Percentiles rank a stretch among this genome's conserved stretches.
phyloP scores from a whole-genome alignment of 2,113 vertebrate genomes.

The Verasper variegatus region DNA sequence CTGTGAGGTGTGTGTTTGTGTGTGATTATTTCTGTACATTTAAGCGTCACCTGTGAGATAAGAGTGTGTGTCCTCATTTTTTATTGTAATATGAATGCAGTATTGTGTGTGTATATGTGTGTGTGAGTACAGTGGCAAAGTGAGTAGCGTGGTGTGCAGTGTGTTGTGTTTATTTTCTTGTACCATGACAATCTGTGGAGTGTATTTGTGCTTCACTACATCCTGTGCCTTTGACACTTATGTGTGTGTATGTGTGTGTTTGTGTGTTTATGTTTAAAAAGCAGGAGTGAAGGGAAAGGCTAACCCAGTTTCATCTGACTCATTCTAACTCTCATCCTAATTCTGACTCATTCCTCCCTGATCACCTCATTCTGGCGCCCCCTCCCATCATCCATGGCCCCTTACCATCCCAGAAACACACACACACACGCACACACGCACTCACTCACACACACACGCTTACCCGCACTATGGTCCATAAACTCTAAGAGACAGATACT shows the following conservation, averaged over 20 bases:
- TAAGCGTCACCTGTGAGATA: background rate
- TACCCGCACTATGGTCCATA: background rate
- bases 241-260: slow-evolving; percentile 32
- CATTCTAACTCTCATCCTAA: slow-evolving; percentile 63
- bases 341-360: slow-evolving; percentile 48
- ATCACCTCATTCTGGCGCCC: slow-evolving; percentile 63
- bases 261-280: slow-evolving; percentile 47
- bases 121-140: slow-evolving; percentile 27
- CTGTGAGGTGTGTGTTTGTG: slow-evolving; percentile 56
- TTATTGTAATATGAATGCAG: slow-evolving; percentile 20
- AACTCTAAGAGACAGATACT: background rate
- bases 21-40: slow-evolving; percentile 26
- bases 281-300: slow-evolving; percentile 74
- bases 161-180: slow-evolving; percentile 21
- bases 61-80: slow-evolving; percentile 47
- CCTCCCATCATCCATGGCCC: slow-evolving; percentile 50
- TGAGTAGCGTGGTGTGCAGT: slow-evolving; percentile 38
- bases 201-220: slow-evolving; percentile 61
- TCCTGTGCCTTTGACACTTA: slow-evolving; percentile 49
- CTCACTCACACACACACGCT: background rate
- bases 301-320: slow-evolving; percentile 64
- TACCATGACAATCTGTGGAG: slow-evolving; percentile 45
- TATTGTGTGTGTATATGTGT: slow-evolving; percentile 40
- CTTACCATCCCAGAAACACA: slow-evolving; percentile 75
- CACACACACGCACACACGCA: slow-evolving; percentile 33